Evolutionary conservation across 2,113 vertebrate genomes (phyloP).

Genomic region (Enhydra lutris): DNA sequence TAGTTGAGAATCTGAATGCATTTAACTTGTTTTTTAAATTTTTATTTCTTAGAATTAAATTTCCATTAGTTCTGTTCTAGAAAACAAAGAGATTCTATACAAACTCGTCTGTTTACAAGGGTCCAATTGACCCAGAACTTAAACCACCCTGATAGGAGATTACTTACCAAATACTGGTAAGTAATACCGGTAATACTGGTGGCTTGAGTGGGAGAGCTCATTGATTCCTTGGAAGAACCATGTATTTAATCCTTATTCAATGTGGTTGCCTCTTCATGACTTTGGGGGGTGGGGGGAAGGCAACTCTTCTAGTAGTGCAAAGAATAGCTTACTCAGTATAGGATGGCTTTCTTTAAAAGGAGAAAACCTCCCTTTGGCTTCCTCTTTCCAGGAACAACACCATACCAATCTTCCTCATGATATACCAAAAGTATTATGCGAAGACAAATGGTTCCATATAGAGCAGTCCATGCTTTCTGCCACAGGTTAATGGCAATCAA

Average conservation of each 20-base stretch:
- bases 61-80: not conserved
- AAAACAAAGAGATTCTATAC: not conserved
- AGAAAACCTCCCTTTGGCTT: not conserved
- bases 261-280: not conserved
- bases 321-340: not conserved
- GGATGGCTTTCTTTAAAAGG: not conserved
- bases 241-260: not conserved
- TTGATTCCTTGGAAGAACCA: not conserved
- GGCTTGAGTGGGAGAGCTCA: not conserved
- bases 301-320: not conserved
- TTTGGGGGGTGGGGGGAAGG: not conserved
- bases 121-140: not conserved
- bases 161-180: not conserved
- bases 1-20: not conserved
- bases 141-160: not conserved
- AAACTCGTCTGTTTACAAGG: not conserved
- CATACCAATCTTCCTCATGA: not conserved
- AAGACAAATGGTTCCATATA: not conserved
- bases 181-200: not conserved
- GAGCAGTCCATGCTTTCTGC: not conserved
- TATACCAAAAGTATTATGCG: not conserved
- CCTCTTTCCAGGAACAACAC: not conserved
- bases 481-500: not conserved
- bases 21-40: not conserved
- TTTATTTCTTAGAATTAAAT: slow-evolving; percentile 47